These are phyloP conservation scores for Chondrilla cf. caribensis DNA, from an alignment of 37 sponge, comb jelly and placozoan species.

Conservation along the genomic window DNA sequence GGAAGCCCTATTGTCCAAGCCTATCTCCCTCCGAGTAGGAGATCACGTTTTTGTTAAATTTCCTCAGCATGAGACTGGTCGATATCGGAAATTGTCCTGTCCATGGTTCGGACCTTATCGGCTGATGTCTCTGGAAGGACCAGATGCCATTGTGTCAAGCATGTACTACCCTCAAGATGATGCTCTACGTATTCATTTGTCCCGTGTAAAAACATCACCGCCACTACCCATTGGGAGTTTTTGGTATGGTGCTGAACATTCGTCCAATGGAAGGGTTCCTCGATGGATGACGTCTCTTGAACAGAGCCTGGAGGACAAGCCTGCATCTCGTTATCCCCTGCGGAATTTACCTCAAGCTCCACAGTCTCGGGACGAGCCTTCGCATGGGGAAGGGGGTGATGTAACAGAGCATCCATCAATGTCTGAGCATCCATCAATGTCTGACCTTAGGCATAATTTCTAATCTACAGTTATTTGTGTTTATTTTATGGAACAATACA, in stretches of 20 bases:
- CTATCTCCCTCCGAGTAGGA: neutral
- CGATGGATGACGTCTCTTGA: neutral
- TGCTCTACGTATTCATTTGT: neutral
- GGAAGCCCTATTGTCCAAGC: constrained; percentile 32
- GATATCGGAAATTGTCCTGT: constrained; percentile 36
- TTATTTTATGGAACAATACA: no score
- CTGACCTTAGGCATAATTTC: no score
- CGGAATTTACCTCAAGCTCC: no score
- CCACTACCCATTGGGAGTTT: constrained; percentile 39
- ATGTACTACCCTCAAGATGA: constrained; percentile 31
- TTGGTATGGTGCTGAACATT: constrained; percentile 32
- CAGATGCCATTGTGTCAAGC: constrained; percentile 9
- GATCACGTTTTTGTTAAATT: constrained; percentile 41
- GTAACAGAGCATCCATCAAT: no score
- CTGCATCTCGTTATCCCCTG: no score
- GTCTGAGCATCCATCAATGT: no score
- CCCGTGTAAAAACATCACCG: constrained; percentile 39
- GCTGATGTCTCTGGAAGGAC: neutral
- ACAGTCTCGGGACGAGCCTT: no score
- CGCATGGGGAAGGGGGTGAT: no score
- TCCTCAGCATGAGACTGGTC: constrained; percentile 40
- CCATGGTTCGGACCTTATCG: constrained; percentile 33
- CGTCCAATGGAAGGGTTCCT: neutral
- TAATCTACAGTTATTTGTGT: no score
- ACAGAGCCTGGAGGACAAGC: no score